Conservation (phyloP, 2,113 vertebrate species). For the Hemiprocne comata region DNA sequence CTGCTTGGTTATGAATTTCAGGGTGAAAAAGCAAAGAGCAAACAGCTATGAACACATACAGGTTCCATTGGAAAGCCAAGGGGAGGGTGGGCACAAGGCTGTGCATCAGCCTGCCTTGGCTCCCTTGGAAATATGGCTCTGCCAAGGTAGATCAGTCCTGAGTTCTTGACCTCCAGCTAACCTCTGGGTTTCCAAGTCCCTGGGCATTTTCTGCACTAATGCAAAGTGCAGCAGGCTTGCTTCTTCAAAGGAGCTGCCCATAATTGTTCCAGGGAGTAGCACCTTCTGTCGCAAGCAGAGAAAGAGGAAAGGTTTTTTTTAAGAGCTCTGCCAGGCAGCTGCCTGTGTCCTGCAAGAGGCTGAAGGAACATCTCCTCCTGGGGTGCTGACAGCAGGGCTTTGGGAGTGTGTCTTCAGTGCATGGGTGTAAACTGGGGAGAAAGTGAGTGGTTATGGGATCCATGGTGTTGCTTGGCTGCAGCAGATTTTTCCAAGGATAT, state of each 20-base stretch:
- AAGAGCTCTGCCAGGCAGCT: neutral
- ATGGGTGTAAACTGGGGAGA: neutral
- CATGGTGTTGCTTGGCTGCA: neutral
- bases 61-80: neutral
- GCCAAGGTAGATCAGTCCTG: neutral
- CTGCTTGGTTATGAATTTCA: neutral
- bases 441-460: neutral
- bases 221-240: neutral
- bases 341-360: neutral
- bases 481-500: neutral
- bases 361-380: neutral
- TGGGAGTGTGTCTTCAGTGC: neutral
- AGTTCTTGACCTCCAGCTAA: neutral
- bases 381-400: neutral
- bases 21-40: neutral
- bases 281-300: neutral
- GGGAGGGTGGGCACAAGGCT: neutral
- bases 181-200: neutral
- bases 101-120: neutral
- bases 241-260: neutral
- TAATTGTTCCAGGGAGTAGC: neutral
- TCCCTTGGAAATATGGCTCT: neutral
- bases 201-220: neutral
- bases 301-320: neutral
- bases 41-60: neutral